A percentile compares a stretch with the other conserved stretches of the same genome.
Evolutionary conservation across 2,888 invertebrate species (phyloP).

Genomic region (Rosalia funebris): DNA sequence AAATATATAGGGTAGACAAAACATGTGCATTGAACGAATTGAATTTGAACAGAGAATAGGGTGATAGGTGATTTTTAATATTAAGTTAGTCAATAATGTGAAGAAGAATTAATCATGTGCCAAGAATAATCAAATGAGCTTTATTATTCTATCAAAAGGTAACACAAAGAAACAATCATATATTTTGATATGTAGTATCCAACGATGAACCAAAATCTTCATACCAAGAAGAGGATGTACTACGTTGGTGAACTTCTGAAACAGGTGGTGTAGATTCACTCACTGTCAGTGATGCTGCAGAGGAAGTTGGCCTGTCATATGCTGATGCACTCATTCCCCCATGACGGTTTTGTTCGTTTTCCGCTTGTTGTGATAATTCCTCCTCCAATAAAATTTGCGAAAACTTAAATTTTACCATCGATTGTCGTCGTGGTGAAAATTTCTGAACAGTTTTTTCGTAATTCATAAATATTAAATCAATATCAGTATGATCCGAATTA

Average conservation of each 20-base stretch:
- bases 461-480: constrained; percentile 7
- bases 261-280: background rate
- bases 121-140: too few relatives aligned
- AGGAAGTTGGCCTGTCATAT: background rate
- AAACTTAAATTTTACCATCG: constrained; percentile 2
- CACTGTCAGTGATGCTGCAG: background rate
- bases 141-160: too few relatives aligned
- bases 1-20: background rate
- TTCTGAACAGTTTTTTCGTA: constrained; percentile 5
- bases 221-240: background rate
- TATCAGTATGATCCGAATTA: background rate
- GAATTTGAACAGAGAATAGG: too few relatives aligned
- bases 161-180: too few relatives aligned
- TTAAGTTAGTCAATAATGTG: too few relatives aligned
- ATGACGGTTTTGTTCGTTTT: background rate
- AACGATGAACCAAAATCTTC: background rate
- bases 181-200: background rate
- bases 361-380: background rate
- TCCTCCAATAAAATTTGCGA: constrained; percentile 5
- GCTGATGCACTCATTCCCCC: background rate
- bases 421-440: constrained; percentile 3
- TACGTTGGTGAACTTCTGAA: background rate
- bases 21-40: too few relatives aligned
- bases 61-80: too few relatives aligned
- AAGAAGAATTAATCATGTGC: too few relatives aligned